Conservation (phyloP, 2,797 vertebrate genomes). For the Orestias chungarensis region DNA sequence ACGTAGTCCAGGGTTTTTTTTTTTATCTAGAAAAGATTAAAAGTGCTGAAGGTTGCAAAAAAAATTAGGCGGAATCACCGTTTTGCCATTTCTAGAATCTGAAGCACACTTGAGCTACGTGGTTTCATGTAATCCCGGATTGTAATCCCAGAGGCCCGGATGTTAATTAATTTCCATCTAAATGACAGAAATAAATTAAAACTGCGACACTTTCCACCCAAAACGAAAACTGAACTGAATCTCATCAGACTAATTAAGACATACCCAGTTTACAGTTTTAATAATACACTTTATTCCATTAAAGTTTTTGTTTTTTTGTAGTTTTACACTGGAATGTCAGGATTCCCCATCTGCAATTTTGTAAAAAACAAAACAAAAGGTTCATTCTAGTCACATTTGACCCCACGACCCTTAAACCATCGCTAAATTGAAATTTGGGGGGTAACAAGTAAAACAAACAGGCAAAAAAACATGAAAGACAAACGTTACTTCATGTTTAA, state of each 20-base stretch:
- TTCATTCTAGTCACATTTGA: constrained; percentile 66
- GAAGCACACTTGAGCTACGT: too few relatives aligned
- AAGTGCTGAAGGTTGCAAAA: too few relatives aligned
- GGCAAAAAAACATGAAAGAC: constrained; percentile 40
- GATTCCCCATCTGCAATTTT: constrained; percentile 74
- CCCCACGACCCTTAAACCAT: constrained; percentile 60
- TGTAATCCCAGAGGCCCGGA: too few relatives aligned
- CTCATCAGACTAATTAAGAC: not conserved
- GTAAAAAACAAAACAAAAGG: constrained; percentile 62
- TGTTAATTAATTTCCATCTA: too few relatives aligned
- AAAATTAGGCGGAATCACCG: too few relatives aligned
- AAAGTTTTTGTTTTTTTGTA: constrained; percentile 74
- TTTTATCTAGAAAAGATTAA: too few relatives aligned
- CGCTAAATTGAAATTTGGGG: constrained; percentile 60
- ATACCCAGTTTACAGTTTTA: constrained; percentile 55
- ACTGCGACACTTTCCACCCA: too few relatives aligned
- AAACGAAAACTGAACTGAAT: too few relatives aligned
- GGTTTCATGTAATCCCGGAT: too few relatives aligned
- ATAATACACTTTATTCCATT: constrained; percentile 95
- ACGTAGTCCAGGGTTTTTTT: too few relatives aligned
- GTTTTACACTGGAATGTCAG: constrained; percentile 92
- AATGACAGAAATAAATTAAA: too few relatives aligned
- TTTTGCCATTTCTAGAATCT: too few relatives aligned
- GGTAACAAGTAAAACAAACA: constrained; percentile 40
- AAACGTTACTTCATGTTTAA: constrained; percentile 35